These are phyloP conservation scores for Oscheius onirici DNA, from an alignment of 2,888 invertebrate genomes.

Conservation along the genomic window DNA sequence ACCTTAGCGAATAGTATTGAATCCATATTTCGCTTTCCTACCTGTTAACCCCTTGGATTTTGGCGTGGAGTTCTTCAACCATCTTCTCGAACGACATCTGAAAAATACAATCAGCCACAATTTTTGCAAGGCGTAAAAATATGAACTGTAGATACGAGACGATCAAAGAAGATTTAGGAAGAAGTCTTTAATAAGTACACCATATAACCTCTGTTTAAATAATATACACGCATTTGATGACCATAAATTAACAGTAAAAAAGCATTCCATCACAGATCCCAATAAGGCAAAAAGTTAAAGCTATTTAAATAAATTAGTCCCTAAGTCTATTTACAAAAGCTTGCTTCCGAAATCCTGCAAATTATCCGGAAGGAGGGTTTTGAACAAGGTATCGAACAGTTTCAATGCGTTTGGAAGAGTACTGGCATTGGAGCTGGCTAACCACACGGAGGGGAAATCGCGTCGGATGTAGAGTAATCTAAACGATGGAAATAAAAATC, in stretches of 20 bases:
- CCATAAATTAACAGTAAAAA: conserved; percentile 10
- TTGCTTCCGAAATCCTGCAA: conserved; percentile 65
- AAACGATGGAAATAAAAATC: neutral
- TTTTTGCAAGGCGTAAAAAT: neutral
- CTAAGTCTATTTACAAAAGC: conserved; percentile 47
- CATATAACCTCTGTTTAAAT: conserved; percentile 8
- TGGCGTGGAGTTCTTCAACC: conserved; percentile 55
- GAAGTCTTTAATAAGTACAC: conserved; percentile 19
- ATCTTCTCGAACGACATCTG: conserved; percentile 58
- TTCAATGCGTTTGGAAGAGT: conserved; percentile 68
- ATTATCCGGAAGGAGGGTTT: conserved; percentile 63
- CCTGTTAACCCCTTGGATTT: conserved; percentile 69
- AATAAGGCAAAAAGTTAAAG: conserved; percentile 15
- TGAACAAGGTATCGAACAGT: conserved; percentile 69
- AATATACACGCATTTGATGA: too few relatives aligned
- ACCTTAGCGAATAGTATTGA: conserved; percentile 77
- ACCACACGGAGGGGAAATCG: conserved; percentile 69
- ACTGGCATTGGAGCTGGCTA: conserved; percentile 63
- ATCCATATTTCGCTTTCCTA: conserved; percentile 2
- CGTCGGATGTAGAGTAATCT: conserved; percentile 64
- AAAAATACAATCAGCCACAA: neutral
- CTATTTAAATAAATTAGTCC: conserved; percentile 6
- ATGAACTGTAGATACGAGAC: neutral
- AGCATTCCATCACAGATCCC: conserved; percentile 22
- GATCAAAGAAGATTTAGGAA: neutral